These are phyloP conservation scores for Bhutanitis thaidina DNA, from an alignment of 2,888 invertebrate genomes.

Conservation along the genomic window DNA sequence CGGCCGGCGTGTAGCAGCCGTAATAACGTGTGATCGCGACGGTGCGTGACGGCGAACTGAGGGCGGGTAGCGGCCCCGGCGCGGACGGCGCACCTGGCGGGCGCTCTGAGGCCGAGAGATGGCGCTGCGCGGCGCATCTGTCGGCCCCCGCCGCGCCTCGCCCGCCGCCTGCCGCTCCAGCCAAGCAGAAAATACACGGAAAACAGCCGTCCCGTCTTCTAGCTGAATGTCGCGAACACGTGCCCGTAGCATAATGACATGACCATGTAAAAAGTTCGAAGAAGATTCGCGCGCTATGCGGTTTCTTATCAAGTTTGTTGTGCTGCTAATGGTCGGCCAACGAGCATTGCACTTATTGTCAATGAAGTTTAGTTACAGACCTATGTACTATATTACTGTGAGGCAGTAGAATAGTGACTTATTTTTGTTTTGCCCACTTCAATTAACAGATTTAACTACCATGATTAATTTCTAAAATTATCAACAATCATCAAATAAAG, in stretches of 20 bases:
- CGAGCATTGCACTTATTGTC: constrained; percentile 8
- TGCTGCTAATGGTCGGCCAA: constrained; percentile 12
- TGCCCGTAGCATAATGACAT: constrained; percentile 51
- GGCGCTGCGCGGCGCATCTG: constrained; percentile 78
- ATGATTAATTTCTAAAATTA: too few relatives aligned
- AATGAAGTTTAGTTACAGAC: too few relatives aligned
- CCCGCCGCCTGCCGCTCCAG: constrained; percentile 31
- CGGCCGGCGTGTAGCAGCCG: constrained; percentile 51
- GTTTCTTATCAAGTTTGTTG: constrained; percentile 37
- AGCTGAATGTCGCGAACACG: constrained; percentile 57
- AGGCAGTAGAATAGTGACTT: too few relatives aligned
- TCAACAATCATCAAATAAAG: too few relatives aligned
- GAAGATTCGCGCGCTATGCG: constrained; percentile 48
- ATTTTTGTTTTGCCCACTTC: too few relatives aligned
- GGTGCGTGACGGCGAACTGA: constrained; percentile 77
- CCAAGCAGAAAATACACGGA: constrained; percentile 73
- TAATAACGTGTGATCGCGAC: constrained; percentile 57
- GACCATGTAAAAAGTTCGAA: constrained; percentile 55
- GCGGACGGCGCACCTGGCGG: constrained; percentile 67
- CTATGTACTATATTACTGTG: too few relatives aligned
- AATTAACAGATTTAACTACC: too few relatives aligned
- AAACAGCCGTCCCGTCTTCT: constrained; percentile 64
- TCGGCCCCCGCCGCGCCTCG: constrained; percentile 44
- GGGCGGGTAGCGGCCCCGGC: constrained; percentile 70
- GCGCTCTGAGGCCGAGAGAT: constrained; percentile 60